Percentiles rank a stretch among this genome's conserved stretches.
phyloP scores from a whole-genome alignment of 2,888 invertebrate genomes.

The Apodemia hepburni region DNA sequence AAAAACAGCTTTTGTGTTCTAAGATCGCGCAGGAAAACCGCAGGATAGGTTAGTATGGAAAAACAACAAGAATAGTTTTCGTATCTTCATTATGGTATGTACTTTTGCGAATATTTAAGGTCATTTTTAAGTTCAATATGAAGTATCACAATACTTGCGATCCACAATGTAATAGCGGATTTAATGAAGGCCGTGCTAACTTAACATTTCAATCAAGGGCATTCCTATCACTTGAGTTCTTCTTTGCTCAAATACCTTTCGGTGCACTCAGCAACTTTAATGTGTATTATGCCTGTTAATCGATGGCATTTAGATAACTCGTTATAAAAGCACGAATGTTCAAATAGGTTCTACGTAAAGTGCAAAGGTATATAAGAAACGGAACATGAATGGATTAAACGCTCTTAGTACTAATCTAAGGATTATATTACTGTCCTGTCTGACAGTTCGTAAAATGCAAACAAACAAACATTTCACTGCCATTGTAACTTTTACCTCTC shows the following conservation, averaged over 20 bases:
- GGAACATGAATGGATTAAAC: neutral
- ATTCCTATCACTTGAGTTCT: slow-evolving; percentile 33
- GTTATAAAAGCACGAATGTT: slow-evolving; percentile 11
- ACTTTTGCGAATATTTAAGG: slow-evolving; percentile 6
- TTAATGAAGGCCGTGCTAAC: slow-evolving; percentile 32
- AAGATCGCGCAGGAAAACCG: too few species aligned
- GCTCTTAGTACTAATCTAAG: too few species aligned
- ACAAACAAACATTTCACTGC: too few species aligned
- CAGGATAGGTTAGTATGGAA: too few species aligned
- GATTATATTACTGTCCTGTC: too few species aligned
- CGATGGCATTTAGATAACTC: slow-evolving; percentile 5
- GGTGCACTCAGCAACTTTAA: slow-evolving; percentile 25
- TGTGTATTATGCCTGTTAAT: slow-evolving; percentile 14
- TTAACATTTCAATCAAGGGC: slow-evolving; percentile 36
- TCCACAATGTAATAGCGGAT: slow-evolving; percentile 26
- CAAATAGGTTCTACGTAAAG: neutral
- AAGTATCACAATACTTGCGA: slow-evolving; percentile 3
- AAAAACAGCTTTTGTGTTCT: too few species aligned
- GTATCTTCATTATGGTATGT: neutral
- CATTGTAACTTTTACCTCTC: too few species aligned
- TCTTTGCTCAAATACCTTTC: slow-evolving; percentile 12
- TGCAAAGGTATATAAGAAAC: neutral
- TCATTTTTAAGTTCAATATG: slow-evolving; percentile 8
- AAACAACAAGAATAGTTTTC: neutral
- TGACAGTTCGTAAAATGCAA: too few species aligned